Base-by-base conservation (phyloP, 2,888 invertebrate genomes). In the Nomada goodeniana region DNA sequence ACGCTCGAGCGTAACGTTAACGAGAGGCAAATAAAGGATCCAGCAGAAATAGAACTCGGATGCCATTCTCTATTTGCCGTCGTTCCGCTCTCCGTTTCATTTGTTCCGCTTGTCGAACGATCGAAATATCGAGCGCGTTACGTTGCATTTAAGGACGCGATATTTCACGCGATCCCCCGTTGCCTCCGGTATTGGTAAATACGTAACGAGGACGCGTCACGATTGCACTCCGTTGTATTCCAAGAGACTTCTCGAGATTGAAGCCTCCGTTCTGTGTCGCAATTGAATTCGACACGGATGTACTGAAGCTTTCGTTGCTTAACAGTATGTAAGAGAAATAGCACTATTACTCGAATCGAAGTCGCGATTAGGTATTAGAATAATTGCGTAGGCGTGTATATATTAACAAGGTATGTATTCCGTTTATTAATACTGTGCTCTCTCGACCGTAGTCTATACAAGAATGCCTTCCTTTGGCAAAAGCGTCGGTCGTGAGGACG, bases 21-120 rank as follows among this genome's bases (percentile, higher is more conserved):
- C 26, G 50, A 53, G 52, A 13, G 5, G 42, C 53, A 52, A 72
- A 53, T 63, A 72, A 44, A 63, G 20, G 36, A 69, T 52, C 7
- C 13, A 4, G 11, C 0, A 23, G 29, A 18, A 61, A 60, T 20
- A 61, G 53, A 26, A 53, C 18, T 20, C 11, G 11, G 29, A 36
- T 44, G 36, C 13, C 44, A 20, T 42, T 59, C n/a, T 64, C n/a
- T 64, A 50, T 50, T 57, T 72, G 15, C 11, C 13, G n/a, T 52
- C 69, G 44, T 57, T 76, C 42, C 13, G 57, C 57, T 64, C 15
- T 52, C 61, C 29, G 20, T 44, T 42, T 57, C 18, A 79, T 77
- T 53, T 18, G 78, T 70, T 59, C 57, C 29, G 63, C 29, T 44
- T 23, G 63, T 70, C 64, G 26, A 26, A 13, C 44, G 50, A 50